Base-by-base conservation (phyloP, 2,888 invertebrate genomes). In the Mythimna vitellina region DNA sequence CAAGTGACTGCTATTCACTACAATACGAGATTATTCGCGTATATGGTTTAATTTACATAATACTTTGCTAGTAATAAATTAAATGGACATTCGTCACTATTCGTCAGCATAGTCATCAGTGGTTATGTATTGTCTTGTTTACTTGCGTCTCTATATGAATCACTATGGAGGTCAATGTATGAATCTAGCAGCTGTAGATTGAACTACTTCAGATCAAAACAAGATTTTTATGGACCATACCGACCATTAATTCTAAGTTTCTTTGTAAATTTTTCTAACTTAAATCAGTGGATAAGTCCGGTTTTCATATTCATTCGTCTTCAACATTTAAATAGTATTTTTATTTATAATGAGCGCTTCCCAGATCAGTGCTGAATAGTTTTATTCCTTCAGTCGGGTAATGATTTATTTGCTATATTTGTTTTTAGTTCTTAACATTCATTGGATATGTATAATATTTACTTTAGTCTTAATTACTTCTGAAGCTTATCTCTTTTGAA, bases 31-130 rank as follows among this genome's bases (percentile, higher is more conserved):
- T 66, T 60, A 76, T 68, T 77, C 32, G 32, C 38, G 57, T 32
- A 17, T 56, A 73, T 60, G 46, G n/a, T 69, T 73, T 71, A 70
- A 78, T 84, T 82, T 78, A 70, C 78, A 78, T 81, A 76, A 62
- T 32, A 77, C 46, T 63, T 63, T 46, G 22, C 35, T 56, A 56
- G 63, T 25, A 70, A 65, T 76, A 79, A 63, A 81, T 76, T 72
- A 67, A 73, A 78, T 4, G 17, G 29, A 54, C 32, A 51, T 65
- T 54, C 7, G 46, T 60, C 51, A 60, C 29, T 46, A 51, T 65
- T 54, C 7, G 54, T 60, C 42, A 60, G 35, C 17, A 35, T 61
- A n/a, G 14, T 35, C 29, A n/a, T 73, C 12, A 73, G 42, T 6
- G 17, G 2, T n/a, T 42, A 9, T 22, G 38, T 9, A 14, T 22